Evolutionary conservation across 2,113 vertebrate species (phyloP).

Genomic region (Cyphomyrus plagiostoma): DNA sequence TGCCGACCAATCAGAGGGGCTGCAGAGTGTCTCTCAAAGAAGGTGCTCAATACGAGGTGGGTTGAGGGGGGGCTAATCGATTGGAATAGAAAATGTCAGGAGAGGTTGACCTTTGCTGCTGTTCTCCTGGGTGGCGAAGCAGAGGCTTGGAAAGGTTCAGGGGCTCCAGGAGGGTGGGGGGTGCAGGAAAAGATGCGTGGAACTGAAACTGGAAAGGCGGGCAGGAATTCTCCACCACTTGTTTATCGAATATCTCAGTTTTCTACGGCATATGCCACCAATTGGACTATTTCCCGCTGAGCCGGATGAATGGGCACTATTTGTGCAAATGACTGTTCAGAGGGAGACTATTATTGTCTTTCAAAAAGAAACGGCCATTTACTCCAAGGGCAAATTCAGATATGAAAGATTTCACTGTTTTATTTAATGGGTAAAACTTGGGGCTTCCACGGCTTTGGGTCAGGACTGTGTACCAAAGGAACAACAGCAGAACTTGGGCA

Average conservation of each 20-base stretch:
- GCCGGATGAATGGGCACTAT: background rate
- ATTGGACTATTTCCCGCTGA: background rate
- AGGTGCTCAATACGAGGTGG: background rate
- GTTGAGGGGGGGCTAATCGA: background rate
- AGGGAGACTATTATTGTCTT: background rate
- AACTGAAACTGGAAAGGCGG: background rate
- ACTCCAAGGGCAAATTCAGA: background rate
- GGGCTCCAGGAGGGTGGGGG: background rate
- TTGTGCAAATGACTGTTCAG: background rate
- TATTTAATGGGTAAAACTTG: background rate
- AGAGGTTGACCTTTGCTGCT: conserved; percentile 9
- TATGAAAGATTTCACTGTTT: background rate
- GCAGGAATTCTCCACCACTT: background rate
- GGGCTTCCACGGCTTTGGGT: background rate
- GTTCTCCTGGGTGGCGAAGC: conserved; percentile 5
- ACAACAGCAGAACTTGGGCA: background rate
- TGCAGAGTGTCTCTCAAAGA: background rate
- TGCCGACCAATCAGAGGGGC: background rate
- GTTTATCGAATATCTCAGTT: background rate
- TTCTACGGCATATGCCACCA: background rate
- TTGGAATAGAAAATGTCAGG: conserved; percentile 14
- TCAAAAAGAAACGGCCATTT: background rate
- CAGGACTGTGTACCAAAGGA: background rate
- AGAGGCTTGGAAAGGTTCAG: background rate
- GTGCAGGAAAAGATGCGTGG: background rate